Base-by-base conservation (phyloP, 2,888 invertebrate genomes). In the Dromius quadrimaculatus region DNA sequence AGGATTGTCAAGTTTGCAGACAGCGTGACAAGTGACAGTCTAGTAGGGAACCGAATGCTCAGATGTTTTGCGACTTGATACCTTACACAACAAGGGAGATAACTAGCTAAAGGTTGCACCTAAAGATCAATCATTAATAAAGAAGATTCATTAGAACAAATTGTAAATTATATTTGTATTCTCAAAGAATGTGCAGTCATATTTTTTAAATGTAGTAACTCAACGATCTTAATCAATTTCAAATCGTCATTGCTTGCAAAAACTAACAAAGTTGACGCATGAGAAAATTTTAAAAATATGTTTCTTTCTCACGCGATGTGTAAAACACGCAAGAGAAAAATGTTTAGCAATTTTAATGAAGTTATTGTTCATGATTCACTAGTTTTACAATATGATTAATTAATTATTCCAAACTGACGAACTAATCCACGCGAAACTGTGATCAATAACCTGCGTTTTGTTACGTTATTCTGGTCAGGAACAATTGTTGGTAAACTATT, bases 271-370 rank as follows among this genome's bases (percentile, higher is more conserved):
- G 22, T 41, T 41, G 57, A 68, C 15, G 13, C 36, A 68, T 28
- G 15, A 9, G 28, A 54, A 54, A 15, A 54, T 38, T 20, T 34
- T 34, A 57, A 50, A 59, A 36, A 36, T 59, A 59, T 59, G 36
- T 36, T 22, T 28, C 9, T n/a, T 19, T 36, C 20, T 19, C 59
- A 59, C 59, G 59, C 59, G n/a, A 59, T 20, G 20, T 32, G 6
- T 54, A 36, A 13, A 9, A 20, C 59, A 59, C 59, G 59, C 59
- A 59, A 59, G 36, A 15, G n/a, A 19, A 36, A 59, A 59, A 59
- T 59, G 20, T 59, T 59, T 34, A 59, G 38, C 59, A 38, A 36
- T 59, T 59, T 59, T 59, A 59, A 59, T 59, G n/a, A 36, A 59
- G 59, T 36, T 57, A 59, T 59, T 59, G 36, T 59, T 36, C 19